Conservation (phyloP, 2,797 vertebrate species). For the Malurus splendens region DNA sequence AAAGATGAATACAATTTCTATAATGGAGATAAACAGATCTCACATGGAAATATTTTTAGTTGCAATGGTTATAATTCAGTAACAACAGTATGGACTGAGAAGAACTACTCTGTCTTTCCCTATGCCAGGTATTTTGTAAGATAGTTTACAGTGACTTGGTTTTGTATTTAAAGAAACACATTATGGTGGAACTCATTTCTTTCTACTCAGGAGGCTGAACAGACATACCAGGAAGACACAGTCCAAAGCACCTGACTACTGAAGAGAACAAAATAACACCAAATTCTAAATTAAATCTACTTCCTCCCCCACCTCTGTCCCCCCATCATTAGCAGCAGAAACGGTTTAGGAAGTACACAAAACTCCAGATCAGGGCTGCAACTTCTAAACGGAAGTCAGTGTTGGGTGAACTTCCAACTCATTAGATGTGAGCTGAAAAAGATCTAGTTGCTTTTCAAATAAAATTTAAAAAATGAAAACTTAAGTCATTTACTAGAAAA, state of each 20-base stretch:
- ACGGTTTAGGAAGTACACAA: neutral
- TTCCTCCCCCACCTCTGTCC: no score
- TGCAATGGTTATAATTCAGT: neutral
- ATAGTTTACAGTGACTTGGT: neutral
- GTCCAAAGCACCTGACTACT: neutral
- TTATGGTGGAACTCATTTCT: neutral
- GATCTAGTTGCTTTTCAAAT: neutral
- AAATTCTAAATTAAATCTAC: neutral
- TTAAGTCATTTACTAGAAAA: accelerated
- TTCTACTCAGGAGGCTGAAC: neutral
- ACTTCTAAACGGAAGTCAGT: neutral
- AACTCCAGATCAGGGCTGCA: neutral
- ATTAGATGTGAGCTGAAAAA: neutral
- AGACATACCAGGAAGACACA: neutral
- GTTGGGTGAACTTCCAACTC: neutral
- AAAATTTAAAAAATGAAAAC: neutral
- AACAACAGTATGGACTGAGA: neutral
- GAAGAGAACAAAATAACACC: neutral
- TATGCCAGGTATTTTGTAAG: neutral
- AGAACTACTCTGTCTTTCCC: neutral
- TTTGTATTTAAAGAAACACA: neutral
- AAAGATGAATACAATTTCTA: neutral
- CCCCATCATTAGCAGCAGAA: neutral
- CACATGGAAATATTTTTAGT: neutral
- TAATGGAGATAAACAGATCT: neutral